Evolutionary conservation across 2,797 vertebrate species (phyloP).

Genomic region (Fratercula arctica): DNA sequence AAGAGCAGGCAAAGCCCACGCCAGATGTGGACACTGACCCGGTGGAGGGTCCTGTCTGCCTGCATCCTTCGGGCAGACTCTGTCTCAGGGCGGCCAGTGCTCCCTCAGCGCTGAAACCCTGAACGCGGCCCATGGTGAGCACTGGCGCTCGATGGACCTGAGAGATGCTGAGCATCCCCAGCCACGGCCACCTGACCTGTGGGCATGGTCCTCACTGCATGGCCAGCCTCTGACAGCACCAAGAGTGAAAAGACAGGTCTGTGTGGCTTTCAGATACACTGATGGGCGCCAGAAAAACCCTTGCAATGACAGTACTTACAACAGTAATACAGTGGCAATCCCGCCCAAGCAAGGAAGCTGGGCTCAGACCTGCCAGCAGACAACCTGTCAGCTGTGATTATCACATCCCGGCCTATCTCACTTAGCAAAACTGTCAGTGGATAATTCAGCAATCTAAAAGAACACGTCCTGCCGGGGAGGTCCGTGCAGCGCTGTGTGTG

Average conservation of each 20-base stretch:
- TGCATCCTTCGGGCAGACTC: neutral
- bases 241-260: neutral
- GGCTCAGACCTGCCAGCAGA: neutral
- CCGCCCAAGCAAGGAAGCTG: neutral
- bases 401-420: neutral
- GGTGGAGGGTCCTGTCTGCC: accelerated
- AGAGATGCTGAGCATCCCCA: neutral
- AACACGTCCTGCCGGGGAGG: neutral
- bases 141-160: accelerated
- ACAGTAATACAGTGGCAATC: neutral
- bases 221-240: neutral
- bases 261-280: neutral
- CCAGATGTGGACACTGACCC: accelerated
- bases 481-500: neutral
- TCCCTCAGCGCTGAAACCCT: neutral
- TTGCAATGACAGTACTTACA: neutral
- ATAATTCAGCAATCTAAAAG: neutral
- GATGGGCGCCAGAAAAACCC: neutral
- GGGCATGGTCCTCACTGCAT: neutral
- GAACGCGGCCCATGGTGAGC: neutral
- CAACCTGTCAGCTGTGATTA: neutral
- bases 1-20: neutral
- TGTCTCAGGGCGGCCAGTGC: neutral
- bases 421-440: neutral
- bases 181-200: neutral